These are phyloP conservation scores for Siniperca chuatsi DNA, from an alignment of 2,113 vertebrate species.

Conservation along the genomic window DNA sequence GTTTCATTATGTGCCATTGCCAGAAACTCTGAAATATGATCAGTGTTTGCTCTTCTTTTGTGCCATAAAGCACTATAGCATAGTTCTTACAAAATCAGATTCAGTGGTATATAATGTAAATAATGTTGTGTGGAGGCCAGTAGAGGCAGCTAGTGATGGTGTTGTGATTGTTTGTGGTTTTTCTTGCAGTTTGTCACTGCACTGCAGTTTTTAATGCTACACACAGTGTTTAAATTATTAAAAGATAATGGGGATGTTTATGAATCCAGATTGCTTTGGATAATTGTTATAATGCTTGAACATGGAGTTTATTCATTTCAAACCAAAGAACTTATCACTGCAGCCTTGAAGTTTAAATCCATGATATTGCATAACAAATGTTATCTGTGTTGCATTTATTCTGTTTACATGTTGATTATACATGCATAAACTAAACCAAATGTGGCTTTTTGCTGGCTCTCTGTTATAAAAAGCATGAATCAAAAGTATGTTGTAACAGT, in stretches of 20 bases:
- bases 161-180: not conserved
- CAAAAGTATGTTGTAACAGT: not conserved
- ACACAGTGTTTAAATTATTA: not conserved
- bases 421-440: slow-evolving; percentile 3
- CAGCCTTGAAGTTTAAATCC: not conserved
- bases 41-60: not conserved
- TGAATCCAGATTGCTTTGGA: not conserved
- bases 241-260: not conserved
- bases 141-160: not conserved
- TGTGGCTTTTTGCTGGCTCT: not conserved
- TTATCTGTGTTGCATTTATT: not conserved
- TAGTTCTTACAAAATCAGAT: not conserved
- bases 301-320: not conserved
- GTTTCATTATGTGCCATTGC: not conserved
- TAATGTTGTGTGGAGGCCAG: not conserved
- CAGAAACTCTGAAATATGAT: slow-evolving; percentile 17
- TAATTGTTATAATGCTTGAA: not conserved
- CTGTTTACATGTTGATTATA: not conserved
- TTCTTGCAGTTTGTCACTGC: not conserved
- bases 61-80: slow-evolving; percentile 5
- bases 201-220: too few relatives aligned
- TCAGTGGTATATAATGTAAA: not conserved
- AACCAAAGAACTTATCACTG: not conserved
- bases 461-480: not conserved
- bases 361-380: not conserved